Evolutionary conservation across 92 coral and sea anemone genomes (phyloP).

Genomic region (Palythoa caribaeorum): DNA sequence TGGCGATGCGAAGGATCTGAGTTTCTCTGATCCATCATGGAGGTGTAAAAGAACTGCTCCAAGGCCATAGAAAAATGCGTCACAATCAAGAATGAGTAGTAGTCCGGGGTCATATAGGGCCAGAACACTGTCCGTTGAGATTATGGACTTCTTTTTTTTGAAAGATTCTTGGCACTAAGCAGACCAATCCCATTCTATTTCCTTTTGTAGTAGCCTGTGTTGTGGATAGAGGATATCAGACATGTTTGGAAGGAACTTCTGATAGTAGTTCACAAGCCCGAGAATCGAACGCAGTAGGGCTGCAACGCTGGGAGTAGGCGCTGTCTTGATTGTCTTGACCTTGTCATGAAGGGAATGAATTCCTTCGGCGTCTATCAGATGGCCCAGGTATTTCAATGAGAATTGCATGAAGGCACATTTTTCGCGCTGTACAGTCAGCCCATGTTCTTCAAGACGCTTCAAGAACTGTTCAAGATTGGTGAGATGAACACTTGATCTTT

Average conservation of each 20-base stretch:
- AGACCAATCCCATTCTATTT: not conserved
- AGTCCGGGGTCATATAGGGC: not conserved
- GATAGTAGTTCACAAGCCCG: not conserved
- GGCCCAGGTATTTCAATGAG: too few species aligned
- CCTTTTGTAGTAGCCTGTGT: constrained; percentile 36
- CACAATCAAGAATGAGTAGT: constrained; percentile 14
- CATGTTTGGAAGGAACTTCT: constrained; percentile 30
- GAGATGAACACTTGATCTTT: not conserved
- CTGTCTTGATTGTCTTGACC: not conserved
- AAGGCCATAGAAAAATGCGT: constrained; percentile 17
- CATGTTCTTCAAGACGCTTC: constrained; percentile 11
- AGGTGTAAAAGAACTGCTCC: constrained; percentile 66
- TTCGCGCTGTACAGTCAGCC: constrained; percentile 36
- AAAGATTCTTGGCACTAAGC: not conserved
- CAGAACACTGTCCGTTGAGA: not conserved
- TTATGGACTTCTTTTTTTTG: constrained; percentile 15
- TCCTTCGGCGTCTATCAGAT: not conserved
- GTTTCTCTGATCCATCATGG: constrained; percentile 53
- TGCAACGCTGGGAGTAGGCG: not conserved
- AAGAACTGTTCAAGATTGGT: not conserved
- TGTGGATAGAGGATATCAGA: constrained; percentile 36
- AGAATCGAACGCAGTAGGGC: not conserved
- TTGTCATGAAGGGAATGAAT: constrained; percentile 11
- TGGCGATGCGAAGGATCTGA: constrained; percentile 28
- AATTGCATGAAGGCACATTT: constrained; percentile 27